Conservation (phyloP, 1,140 invertebrate species). For the Drosophila setifemur region DNA sequence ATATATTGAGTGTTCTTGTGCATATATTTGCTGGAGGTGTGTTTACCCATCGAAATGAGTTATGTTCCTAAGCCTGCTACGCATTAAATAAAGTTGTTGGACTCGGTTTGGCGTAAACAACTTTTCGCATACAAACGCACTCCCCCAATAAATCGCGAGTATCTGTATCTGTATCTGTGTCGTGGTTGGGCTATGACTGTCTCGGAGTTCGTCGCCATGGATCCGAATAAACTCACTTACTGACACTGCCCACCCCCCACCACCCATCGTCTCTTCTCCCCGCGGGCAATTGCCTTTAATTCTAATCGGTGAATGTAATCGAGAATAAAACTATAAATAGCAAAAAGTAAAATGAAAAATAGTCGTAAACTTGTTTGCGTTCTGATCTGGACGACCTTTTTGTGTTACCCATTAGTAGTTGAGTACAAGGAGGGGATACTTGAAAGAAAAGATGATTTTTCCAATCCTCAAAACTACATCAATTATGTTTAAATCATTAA, state of each 20-base stretch:
- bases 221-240: conserved; percentile 11
- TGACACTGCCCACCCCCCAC: neutral
- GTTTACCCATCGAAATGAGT: conserved; percentile 33
- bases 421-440: no score
- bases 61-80: conserved; percentile 39
- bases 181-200: neutral
- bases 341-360: conserved; percentile 49
- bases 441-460: neutral
- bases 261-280: neutral
- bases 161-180: neutral
- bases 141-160: neutral
- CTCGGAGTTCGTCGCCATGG: conserved; percentile 41
- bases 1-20: conserved; percentile 3
- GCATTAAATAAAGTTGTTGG: conserved; percentile 35
- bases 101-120: conserved; percentile 24
- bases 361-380: conserved; percentile 60
- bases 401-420: neutral
- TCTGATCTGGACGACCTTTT: conserved; percentile 44
- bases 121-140: conserved; percentile 12
- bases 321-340: conserved; percentile 56
- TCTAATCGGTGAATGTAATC: conserved; percentile 49
- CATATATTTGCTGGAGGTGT: conserved; percentile 16
- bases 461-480: neutral
- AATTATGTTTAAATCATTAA: no score
- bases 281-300: neutral